phyloP scores from a whole-genome alignment of 2,113 vertebrate species.

The Zootoca vivipara region DNA sequence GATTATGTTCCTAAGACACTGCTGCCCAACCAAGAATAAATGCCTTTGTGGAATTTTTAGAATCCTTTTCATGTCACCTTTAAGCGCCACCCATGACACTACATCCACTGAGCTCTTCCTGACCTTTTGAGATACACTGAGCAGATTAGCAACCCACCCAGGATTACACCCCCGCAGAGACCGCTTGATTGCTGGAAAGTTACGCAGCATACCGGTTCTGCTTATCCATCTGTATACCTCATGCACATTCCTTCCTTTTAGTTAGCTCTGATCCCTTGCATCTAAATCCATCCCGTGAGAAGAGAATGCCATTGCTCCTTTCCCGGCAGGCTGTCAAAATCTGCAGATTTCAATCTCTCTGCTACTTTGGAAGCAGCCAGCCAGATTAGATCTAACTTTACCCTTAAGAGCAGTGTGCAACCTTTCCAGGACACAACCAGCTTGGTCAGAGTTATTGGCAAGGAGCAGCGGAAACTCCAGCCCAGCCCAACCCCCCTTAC shows the following conservation, averaged over 20 bases:
- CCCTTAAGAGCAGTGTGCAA: neutral
- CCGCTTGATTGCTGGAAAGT: neutral
- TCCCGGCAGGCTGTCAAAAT: neutral
- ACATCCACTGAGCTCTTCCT: neutral
- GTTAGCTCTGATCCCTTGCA: neutral
- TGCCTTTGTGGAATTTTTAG: slow-evolving; percentile 10
- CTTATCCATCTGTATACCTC: neutral
- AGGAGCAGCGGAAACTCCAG: neutral
- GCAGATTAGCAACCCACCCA: neutral
- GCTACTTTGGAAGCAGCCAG: neutral
- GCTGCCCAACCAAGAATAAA: neutral
- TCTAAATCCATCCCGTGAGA: neutral
- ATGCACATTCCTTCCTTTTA: neutral
- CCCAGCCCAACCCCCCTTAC: neutral
- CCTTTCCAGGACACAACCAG: neutral
- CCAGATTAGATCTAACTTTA: slow-evolving; percentile 12
- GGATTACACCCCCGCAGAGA: slow-evolving; percentile 4
- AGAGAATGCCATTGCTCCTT: neutral
- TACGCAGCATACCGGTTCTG: neutral
- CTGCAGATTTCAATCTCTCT: neutral
- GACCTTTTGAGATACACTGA: slow-evolving; percentile 12
- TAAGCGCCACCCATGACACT: neutral
- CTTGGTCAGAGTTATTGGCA: neutral
- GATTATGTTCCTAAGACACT: slow-evolving; percentile 4
- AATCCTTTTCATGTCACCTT: slow-evolving; percentile 8